These are phyloP conservation scores for Cerastis rubricosa DNA, from an alignment of 2,888 invertebrate genomes.

Conservation along the genomic window DNA sequence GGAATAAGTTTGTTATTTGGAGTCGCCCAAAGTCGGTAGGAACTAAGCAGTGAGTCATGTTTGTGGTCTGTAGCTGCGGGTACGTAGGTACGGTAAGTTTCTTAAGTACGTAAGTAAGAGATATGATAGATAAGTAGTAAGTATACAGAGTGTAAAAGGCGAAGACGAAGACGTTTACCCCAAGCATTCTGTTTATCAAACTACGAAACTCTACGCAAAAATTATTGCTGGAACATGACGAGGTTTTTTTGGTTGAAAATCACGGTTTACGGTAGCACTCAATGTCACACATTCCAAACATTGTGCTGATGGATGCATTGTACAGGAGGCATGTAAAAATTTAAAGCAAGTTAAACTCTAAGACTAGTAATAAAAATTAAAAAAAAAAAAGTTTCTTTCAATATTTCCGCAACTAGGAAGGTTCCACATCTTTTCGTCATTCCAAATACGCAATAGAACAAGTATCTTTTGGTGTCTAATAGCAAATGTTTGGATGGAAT, in stretches of 20 bases:
- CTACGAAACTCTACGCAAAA: neutral
- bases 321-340: too few relatives aligned
- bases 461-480: too few relatives aligned
- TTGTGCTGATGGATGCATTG: neutral
- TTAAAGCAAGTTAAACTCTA: too few relatives aligned
- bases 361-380: too few relatives aligned
- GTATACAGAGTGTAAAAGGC: too few relatives aligned
- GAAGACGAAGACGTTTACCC: neutral
- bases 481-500: too few relatives aligned
- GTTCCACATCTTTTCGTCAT: too few relatives aligned
- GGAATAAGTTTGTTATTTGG: conserved; percentile 61
- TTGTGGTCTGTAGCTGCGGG: conserved; percentile 55
- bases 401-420: too few relatives aligned
- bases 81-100: conserved; percentile 34
- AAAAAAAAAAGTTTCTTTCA: too few relatives aligned
- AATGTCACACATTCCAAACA: neutral
- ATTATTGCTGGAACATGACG: neutral
- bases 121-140: neutral
- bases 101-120: conserved; percentile 2
- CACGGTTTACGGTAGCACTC: neutral
- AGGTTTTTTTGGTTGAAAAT: neutral
- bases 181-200: neutral
- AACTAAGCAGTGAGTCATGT: conserved; percentile 58
- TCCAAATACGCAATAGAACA: too few relatives aligned
- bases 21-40: conserved; percentile 52